phyloP scores from a whole-genome alignment of 2,888 invertebrate genomes.

The Allophyes oxyacanthae region DNA sequence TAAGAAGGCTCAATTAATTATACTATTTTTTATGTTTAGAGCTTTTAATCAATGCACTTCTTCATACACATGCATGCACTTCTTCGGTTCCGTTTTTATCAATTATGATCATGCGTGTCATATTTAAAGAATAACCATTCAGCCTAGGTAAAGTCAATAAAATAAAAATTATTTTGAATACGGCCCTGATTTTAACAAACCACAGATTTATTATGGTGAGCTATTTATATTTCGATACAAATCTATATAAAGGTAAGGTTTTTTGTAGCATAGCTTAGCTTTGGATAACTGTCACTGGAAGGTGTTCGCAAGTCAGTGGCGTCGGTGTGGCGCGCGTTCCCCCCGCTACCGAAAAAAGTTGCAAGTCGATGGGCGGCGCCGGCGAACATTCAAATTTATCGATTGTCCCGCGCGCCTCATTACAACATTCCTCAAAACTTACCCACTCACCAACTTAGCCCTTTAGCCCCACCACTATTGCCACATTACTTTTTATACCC shows the following conservation, averaged over 20 bases:
- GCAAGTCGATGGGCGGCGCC: conserved; percentile 87
- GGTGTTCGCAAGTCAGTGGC: conserved; percentile 67
- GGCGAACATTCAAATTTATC: conserved; percentile 89
- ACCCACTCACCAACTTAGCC: conserved; percentile 86
- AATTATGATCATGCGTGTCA: too few relatives aligned
- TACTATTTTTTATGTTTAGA: too few relatives aligned
- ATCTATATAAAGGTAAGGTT: neutral
- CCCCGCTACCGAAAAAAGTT: conserved; percentile 87
- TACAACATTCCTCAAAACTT: conserved; percentile 88
- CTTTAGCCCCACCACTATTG: conserved; percentile 81
- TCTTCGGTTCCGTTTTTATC: too few relatives aligned
- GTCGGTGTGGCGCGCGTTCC: conserved; percentile 81
- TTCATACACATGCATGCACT: too few relatives aligned
- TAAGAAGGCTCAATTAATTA: too few relatives aligned
- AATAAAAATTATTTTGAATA: too few relatives aligned
- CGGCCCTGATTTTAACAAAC: too few relatives aligned
- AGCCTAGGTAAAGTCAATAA: too few relatives aligned
- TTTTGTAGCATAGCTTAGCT: conserved; percentile 41
- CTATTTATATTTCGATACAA: neutral
- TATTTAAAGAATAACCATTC: too few relatives aligned
- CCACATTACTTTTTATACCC: conserved; percentile 86
- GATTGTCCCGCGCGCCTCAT: conserved; percentile 87
- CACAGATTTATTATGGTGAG: too few relatives aligned
- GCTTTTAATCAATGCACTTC: too few relatives aligned
- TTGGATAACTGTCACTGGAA: conserved; percentile 35